Percentiles rank a stretch among this genome's conserved stretches.
phyloP scores from a whole-genome alignment of 2,797 vertebrate species.

The Zenarchopterus dispar region DNA sequence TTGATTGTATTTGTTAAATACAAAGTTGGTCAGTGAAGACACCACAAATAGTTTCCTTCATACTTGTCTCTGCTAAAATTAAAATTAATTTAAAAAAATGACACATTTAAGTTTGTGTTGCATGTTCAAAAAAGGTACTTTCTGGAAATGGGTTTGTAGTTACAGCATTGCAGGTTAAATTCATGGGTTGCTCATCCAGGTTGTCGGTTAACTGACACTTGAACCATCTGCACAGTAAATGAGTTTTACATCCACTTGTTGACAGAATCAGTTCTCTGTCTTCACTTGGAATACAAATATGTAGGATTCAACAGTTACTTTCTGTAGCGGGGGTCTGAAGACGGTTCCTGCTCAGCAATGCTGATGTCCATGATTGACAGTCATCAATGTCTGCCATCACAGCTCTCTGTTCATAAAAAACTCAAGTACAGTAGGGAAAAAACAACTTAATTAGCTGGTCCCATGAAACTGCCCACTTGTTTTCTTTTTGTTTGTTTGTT shows the following conservation, averaged over 20 bases:
- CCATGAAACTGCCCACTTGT: conserved; percentile 48
- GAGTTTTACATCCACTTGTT: conserved; percentile 50
- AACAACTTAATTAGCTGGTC: conserved; percentile 52
- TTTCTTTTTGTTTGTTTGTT: too few species aligned
- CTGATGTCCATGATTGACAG: conserved; percentile 18
- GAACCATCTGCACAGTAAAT: conserved; percentile 32
- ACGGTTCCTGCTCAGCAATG: conserved; percentile 29
- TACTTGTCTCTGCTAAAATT: not conserved
- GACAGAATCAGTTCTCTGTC: conserved; percentile 32
- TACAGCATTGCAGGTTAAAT: conserved; percentile 56
- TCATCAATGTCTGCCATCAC: conserved; percentile 18
- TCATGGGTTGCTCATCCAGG: conserved; percentile 12
- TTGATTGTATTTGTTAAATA: not conserved
- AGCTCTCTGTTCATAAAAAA: conserved; percentile 10
- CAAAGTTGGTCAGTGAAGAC: not conserved
- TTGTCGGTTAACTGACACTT: conserved; percentile 30
- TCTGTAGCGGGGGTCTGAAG: conserved; percentile 38
- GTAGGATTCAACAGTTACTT: conserved; percentile 36
- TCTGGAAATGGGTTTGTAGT: conserved; percentile 16
- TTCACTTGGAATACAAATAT: conserved; percentile 43
- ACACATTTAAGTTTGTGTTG: not conserved
- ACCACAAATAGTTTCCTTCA: too few species aligned
- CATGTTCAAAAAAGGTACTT: not conserved
- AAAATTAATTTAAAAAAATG: not conserved
- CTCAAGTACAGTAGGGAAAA: conserved; percentile 18